Evolutionary conservation across 1,140 invertebrate species (phyloP), one percentile per base, ranked within the genome.

Genomic region (Holotrichia oblita): DNA sequence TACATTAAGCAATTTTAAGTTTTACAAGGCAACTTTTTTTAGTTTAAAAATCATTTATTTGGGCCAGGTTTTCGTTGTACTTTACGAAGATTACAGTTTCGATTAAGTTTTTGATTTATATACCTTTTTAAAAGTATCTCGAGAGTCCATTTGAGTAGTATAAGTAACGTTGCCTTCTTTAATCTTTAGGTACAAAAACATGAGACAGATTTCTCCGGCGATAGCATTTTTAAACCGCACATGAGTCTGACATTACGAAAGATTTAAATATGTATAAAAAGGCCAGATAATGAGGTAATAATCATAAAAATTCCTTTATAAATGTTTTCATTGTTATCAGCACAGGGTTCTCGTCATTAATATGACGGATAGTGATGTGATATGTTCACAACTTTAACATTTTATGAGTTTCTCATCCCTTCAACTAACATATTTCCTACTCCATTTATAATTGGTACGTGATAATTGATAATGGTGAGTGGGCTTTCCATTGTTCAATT

Each of bases 251-350:
- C 22, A 22, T 27, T 69, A 27, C 17, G 20, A 14, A 8, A 24
- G 61, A 34, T 69, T 69, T 14, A 69, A 69, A 69, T 69, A 64
- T 69, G 10, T 27, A 69, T 17, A 69, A 34, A 69, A 69, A 69
- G 22, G 8, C 0, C 22, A 27, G 22, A 69, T 69, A 69, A 69
- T 55, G 14, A 55, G 48, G 48, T 55, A 55, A 69, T 69, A 34
- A 34, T 69, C 20, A 14, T 69, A 69, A 69, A 69, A 69, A 69
- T 69, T 69, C 61, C 22, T 69, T 20, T 69, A 24, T 69, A 69
- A 69, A 22, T 69, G 61, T 27, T 27, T 17, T 14, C 22, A 69
- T 69, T 69, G 61, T 69, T 69, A 69, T 69, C 61, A 27, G 48
- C 48, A 55, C 48, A 6, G 48, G 48, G n/a, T 34, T 34, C 17